Evolutionary conservation across 1,140 invertebrate species (phyloP), one percentile per base, ranked within the genome.

Genomic region (Caenorhabditis remanei): DNA sequence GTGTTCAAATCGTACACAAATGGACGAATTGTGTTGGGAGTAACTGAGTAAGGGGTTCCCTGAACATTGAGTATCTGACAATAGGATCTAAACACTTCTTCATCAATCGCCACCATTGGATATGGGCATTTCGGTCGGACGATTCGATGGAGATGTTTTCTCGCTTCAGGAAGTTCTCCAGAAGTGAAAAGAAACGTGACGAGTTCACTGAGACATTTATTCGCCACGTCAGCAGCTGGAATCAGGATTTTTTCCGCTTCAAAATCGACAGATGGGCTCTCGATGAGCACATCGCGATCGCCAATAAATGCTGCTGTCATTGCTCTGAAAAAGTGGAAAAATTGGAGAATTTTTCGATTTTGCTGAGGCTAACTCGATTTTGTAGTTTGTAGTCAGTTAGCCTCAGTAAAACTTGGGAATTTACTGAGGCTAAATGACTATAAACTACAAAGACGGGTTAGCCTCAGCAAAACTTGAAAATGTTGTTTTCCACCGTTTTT

Each of bases 301-400:
- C 71, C 71, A 79, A 79, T 46, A n/a, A 79, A 43, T 16, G 71
- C 71, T n/a, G 71, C 71, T 50, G 71, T 79, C 71, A 79, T 79
- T 48, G 71, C 71, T 79, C 71, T 79, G 46, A 50, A 79, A 63
- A 63, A 63, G 7, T 19, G 1, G 58, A 14, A 4, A 46, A 48
- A 46, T 87, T 71, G 0, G 41, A 88, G 32, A 88, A 82, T 16
- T 88, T 58, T 41, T 88, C 24, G 8, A 16, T 53, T 53, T 53
- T 53, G 16, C 21, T 61, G 56, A 61, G 19, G 56, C 56, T 61
- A n/a, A 61, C n/a, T 2, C 8, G n/a, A 0, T 21, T 21, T 21
- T 61, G 56, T 61, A 61, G 56, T 61, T 61, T 61, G 56, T 61
- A 61, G 19, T 61, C 56, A 32, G 32, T 61, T 4, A 61, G 56